Conservation (phyloP, 2,797 vertebrate species). For the Triplophysa yarkandensis region DNA sequence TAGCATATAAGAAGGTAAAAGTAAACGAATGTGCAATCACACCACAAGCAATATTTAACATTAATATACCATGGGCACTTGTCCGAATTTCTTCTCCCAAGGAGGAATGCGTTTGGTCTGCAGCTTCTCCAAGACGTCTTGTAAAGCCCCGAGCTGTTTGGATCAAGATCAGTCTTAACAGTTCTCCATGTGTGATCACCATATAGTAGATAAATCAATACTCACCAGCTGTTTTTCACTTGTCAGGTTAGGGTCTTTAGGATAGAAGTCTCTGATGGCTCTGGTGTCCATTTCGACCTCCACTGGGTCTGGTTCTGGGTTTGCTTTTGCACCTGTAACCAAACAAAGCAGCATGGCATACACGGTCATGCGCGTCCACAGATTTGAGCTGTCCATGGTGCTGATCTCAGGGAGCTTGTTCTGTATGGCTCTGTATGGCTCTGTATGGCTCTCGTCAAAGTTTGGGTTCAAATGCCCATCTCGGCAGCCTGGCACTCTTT, state of each 20-base stretch:
- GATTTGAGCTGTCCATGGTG: conserved; percentile 67
- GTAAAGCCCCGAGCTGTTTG: conserved; percentile 68
- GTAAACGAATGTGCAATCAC: too few species aligned
- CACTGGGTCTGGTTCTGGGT: conserved; percentile 53
- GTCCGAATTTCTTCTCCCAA: conserved; percentile 73
- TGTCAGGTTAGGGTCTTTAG: conserved; percentile 70
- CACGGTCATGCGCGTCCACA: conserved; percentile 68
- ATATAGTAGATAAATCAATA: not conserved
- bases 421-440: too few species aligned
- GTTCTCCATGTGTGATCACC: not conserved
- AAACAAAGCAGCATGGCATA: conserved; percentile 59
- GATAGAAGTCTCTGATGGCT: conserved; percentile 71
- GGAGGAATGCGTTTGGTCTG: conserved; percentile 68
- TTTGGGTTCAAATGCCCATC: conserved; percentile 33
- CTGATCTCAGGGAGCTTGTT: conserved; percentile 47
- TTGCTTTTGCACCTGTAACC: conserved; percentile 49
- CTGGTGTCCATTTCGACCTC: conserved; percentile 72
- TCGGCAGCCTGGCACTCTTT: conserved; percentile 49
- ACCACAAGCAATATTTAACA: too few species aligned
- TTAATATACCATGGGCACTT: conserved; percentile 60
- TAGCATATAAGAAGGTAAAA: too few species aligned
- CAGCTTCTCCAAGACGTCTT: conserved; percentile 72
- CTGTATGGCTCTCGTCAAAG: conserved; percentile 12
- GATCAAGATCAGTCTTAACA: not conserved
- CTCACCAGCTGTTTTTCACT: conserved; percentile 75